Conservation (phyloP, 2,797 vertebrate genomes). For the Rhinella marina region DNA sequence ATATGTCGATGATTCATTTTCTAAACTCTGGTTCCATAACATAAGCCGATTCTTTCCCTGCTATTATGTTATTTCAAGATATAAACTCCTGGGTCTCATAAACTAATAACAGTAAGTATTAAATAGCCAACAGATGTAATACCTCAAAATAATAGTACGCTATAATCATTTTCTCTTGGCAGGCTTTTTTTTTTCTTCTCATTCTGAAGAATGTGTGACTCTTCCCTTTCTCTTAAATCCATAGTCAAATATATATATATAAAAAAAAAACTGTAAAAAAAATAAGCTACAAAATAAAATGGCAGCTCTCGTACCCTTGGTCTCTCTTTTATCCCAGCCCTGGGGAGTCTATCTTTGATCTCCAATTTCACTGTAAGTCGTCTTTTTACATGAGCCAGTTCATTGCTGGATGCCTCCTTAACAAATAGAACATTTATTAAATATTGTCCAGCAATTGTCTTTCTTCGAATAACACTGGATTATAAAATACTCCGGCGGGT, state of each 20-base stretch:
- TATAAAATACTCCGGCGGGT: conserved; percentile 52
- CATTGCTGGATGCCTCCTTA: conserved; percentile 55
- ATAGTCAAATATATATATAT: conserved; percentile 31
- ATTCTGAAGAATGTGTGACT: conserved; percentile 17
- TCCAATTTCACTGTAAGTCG: conserved; percentile 51
- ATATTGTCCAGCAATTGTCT: conserved; percentile 54
- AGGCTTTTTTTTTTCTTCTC: conserved; percentile 14
- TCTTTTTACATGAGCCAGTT: conserved; percentile 51
- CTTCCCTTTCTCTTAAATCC: conserved; percentile 21
- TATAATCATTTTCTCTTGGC: conserved; percentile 47
- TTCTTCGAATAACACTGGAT: conserved; percentile 48
- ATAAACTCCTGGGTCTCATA: conserved; percentile 45
- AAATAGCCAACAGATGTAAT: conserved; percentile 46
- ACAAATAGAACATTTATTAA: conserved; percentile 59
- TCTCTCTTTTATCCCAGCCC: conserved; percentile 52
- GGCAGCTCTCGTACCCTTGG: conserved; percentile 31
- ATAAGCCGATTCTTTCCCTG: conserved; percentile 34
- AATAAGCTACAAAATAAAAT: conserved; percentile 30
- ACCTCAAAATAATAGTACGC: conserved; percentile 41
- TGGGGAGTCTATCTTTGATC: conserved; percentile 58
- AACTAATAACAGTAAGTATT: conserved; percentile 51
- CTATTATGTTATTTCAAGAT: conserved; percentile 46
- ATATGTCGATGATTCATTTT: conserved; percentile 27
- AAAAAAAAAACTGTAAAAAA: conserved; percentile 15
- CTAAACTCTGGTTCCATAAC: neutral